Evolutionary conservation across 2,797 vertebrate species (phyloP), one percentile per base, ranked within the genome.

Genomic region (Pitangus sulphuratus): DNA sequence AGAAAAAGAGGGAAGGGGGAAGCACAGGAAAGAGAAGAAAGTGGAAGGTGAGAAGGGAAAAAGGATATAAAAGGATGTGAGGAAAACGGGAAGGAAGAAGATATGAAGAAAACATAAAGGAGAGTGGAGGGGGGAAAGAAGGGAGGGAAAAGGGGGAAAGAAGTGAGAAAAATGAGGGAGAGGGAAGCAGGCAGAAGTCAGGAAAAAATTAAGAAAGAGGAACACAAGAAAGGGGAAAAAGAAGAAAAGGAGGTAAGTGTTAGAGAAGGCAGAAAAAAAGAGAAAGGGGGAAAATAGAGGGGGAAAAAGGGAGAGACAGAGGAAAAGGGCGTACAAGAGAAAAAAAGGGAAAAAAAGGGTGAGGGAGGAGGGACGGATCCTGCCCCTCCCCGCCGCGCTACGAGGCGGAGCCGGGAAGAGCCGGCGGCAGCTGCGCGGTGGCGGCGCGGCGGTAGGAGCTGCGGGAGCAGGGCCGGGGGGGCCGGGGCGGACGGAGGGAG

Each of bases 391-490:
- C 51, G 50, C 58, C 26, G 44, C 84, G 51, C 24, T 51, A 6
- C 66, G 19, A 65, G 84, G 87, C 72, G 87, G 87, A 42, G 71
- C 35, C 50, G 56, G 70, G 48, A 8, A 56, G 48, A 48, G 57
- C 7, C 19, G 60, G 40, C 47, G 69, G 79, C 87, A 62, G 87
- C 87, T 89, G 87, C 87, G 87, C 72, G 65, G 79, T 71, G 68
- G 44, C 24, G 76, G n/a, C n/a, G 56, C 42, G 44, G 57, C 50
- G 37, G 87, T 70, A 51, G 65, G 87, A 58, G 72, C 44, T 3
- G 71, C 28, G 20, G 42, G 42, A 35, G 56, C 19, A 20, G 71
- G 28, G 24, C 30, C 11, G 75, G 51, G 66, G 39, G 47, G 35
- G 6, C 57, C 7, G 39, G 60, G 40, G 15, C 28, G 61, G 61